Percentiles rank a stretch among this genome's conserved stretches.
These are phyloP conservation scores for Momotus momota DNA, from an alignment of 2,797 vertebrate genomes.

Conservation along the genomic window DNA sequence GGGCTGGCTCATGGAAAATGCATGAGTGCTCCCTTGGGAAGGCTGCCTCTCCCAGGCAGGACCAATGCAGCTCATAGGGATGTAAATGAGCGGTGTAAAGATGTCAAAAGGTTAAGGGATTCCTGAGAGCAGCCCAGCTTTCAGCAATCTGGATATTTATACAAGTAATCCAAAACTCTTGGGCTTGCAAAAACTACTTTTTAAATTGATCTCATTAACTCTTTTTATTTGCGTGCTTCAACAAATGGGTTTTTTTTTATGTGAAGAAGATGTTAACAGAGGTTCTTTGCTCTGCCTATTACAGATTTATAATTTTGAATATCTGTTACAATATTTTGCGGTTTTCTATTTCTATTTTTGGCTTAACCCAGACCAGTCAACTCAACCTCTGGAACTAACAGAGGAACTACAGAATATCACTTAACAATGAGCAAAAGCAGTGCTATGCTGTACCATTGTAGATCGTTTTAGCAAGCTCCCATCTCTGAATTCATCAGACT, in stretches of 20 bases:
- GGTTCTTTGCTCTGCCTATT: conserved; percentile 23
- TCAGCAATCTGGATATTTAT: background rate
- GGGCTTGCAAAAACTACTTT: background rate
- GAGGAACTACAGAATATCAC: background rate
- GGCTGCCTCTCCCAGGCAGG: background rate
- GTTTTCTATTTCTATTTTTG: conserved; percentile 37
- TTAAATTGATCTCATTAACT: conserved; percentile 4
- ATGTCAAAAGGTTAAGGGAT: background rate
- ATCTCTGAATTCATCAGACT: conserved; percentile 5
- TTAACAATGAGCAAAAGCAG: background rate
- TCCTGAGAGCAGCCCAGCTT: background rate
- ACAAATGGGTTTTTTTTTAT: background rate
- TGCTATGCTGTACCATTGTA: background rate
- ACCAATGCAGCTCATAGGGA: background rate
- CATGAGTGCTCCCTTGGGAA: fast-evolving
- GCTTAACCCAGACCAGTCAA: background rate
- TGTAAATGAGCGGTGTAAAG: fast-evolving
- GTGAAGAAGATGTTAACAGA: background rate
- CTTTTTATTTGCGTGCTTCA: conserved; percentile 9
- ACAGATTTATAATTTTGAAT: conserved; percentile 40
- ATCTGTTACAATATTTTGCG: conserved; percentile 31
- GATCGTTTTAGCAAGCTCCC: conserved; percentile 18
- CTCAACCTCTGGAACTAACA: background rate
- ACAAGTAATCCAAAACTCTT: conserved; percentile 5
- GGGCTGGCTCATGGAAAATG: background rate